Conservation (phyloP, 2,797 vertebrate genomes). For the Galago senegalensis region DNA sequence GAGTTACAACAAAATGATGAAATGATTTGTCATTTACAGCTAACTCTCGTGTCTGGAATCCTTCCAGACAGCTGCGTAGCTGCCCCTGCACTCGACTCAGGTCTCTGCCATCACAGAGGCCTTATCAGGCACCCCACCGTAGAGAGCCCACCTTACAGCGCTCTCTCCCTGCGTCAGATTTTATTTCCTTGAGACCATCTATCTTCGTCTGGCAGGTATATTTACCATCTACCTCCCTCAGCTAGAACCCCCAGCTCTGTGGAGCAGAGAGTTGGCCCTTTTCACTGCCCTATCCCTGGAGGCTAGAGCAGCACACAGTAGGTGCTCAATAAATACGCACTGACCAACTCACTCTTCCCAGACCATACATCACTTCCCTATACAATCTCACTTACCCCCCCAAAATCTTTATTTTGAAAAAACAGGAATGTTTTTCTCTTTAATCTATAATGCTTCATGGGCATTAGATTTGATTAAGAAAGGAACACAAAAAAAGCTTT, state of each 20-base stretch:
- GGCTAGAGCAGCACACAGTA: neutral
- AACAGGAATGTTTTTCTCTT: neutral
- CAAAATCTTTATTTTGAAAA: neutral
- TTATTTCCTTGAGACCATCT: neutral
- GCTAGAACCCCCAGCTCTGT: neutral
- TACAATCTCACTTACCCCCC: neutral
- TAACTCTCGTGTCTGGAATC: neutral
- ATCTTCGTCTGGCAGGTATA: neutral
- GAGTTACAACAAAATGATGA: neutral
- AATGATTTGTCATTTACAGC: neutral
- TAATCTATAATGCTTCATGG: neutral
- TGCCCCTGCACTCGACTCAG: neutral
- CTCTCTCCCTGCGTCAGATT: neutral
- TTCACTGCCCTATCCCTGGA: neutral
- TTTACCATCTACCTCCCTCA: neutral
- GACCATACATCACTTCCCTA: neutral
- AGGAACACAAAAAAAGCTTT: neutral
- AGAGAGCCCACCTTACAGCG: neutral
- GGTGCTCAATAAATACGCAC: neutral
- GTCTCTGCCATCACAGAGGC: neutral
- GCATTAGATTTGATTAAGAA: neutral
- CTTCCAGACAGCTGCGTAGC: neutral
- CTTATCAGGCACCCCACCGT: neutral
- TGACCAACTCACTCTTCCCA: neutral
- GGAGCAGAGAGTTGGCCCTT: neutral